Evolutionary conservation across 2,797 vertebrate species (phyloP), one percentile per base, ranked within the genome.

Genomic region (Ceryle rudis): DNA sequence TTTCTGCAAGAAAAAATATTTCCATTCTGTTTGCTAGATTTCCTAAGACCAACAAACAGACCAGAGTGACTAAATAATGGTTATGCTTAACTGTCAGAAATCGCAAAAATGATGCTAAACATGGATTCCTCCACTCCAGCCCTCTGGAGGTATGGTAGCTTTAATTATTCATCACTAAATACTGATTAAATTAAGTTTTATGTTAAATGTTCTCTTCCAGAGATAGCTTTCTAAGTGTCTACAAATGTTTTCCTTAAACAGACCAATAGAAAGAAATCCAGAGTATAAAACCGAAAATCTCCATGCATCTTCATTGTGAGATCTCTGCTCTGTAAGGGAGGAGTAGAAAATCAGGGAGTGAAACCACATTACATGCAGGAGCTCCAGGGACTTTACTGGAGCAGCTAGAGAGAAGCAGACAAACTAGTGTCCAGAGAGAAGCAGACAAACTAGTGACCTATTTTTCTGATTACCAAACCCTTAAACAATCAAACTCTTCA

Each of bases 161-260:
- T 82, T 61, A 94, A 85, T 92, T 79, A 95, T 62, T 89, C 20
- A 85, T 8, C 55, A 80, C 75, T 82, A 69, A 89, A 91, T 18
- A 61, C 6, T 17, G n/a, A 44, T 13, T 89, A 79, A 86, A 78
- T 89, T 79, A 70, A 67, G 52, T 46, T 75, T 69, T 81, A 42
- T 72, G 66, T 94, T 75, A 86, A 67, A 52, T 37, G 64, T 71
- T 57, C 11, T 81, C 26, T 79, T 80, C 11, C 35, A 89, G 41
- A 72, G 35, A 26, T 31, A 78, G 49, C 33, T 71, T 83, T 91
- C 77, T 26, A 91, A 91, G 44, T 73, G 54, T 79, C 17, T 82
- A 1, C 16, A 71, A 71, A 6, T 57, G 14, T 73, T 80, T 86
- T 86, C 64, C 26, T 80, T 73, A 86, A 89, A 60, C 14, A 81